phyloP scores from a whole-genome alignment of 2,888 invertebrate species.

The Chrysolina oricalcia region DNA sequence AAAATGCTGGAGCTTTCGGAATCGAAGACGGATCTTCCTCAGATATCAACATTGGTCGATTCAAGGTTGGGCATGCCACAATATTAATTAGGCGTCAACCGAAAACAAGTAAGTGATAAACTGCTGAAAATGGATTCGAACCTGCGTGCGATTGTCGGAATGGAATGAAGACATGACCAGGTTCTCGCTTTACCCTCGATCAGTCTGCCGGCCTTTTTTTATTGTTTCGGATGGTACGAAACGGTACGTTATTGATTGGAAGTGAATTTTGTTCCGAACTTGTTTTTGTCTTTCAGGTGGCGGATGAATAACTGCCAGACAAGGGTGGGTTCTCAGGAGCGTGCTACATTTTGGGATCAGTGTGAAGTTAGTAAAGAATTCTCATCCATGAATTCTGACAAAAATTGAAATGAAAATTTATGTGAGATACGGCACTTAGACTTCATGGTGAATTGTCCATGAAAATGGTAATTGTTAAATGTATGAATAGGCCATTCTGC shows the following conservation, averaged over 20 bases:
- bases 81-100: conserved; percentile 72
- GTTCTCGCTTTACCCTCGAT: conserved; percentile 59
- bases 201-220: conserved; percentile 47
- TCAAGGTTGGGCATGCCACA: conserved; percentile 70
- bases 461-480: too few relatives aligned
- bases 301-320: background rate
- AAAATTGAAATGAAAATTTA: too few relatives aligned
- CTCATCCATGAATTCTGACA: too few relatives aligned
- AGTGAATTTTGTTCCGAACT: conserved; percentile 7
- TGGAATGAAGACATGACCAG: conserved; percentile 69
- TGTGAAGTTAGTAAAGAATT: too few relatives aligned
- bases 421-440: too few relatives aligned
- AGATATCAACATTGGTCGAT: conserved; percentile 66
- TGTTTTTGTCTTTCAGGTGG: conserved; percentile 1
- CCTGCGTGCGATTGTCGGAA: conserved; percentile 68
- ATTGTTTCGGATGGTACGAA: conserved; percentile 58
- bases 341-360: too few relatives aligned
- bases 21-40: conserved; percentile 64
- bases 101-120: conserved; percentile 72
- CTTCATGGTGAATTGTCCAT: too few relatives aligned
- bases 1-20: conserved; percentile 50
- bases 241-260: conserved; percentile 61
- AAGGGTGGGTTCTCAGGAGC: background rate
- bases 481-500: too few relatives aligned
- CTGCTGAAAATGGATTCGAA: conserved; percentile 71